Conservation (phyloP, 2,797 vertebrate genomes). For the Fringilla coelebs region DNA sequence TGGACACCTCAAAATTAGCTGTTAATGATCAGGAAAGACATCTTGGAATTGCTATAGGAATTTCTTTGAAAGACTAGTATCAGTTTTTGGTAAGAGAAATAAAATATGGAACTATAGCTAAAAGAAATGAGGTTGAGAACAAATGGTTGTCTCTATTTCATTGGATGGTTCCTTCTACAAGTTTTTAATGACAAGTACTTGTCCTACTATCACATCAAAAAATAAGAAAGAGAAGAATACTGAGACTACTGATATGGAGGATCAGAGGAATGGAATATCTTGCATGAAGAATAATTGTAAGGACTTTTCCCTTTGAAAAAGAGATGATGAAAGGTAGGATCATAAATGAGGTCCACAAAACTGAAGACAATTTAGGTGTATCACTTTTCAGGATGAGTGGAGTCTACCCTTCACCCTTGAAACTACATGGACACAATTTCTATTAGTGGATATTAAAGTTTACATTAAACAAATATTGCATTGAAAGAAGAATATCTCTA, state of each 20-base stretch:
- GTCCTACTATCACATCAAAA: not conserved
- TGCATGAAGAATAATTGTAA: not conserved
- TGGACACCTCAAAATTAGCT: rapidly evolving
- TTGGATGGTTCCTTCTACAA: not conserved
- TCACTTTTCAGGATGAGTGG: not conserved
- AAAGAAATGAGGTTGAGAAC: rapidly evolving
- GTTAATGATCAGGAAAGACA: not conserved
- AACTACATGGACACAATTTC: not conserved
- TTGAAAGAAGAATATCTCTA: not conserved
- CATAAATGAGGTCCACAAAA: not conserved
- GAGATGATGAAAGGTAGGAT: not conserved
- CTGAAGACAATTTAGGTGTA: not conserved
- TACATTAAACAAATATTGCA: not conserved
- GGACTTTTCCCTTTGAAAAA: not conserved
- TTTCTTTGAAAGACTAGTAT: not conserved
- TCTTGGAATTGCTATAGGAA: not conserved
- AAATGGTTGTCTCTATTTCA: not conserved
- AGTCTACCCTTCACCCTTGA: not conserved
- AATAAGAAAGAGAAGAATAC: not conserved
- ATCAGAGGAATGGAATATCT: not conserved
- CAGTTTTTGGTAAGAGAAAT: not conserved
- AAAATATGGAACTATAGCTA: not conserved
- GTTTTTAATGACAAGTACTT: not conserved
- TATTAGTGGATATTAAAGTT: not conserved
- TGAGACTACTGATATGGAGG: not conserved